Evolutionary conservation across 1,140 invertebrate genomes (phyloP), one percentile per base, ranked within the genome.

Genomic region (Pteromalus puparum): DNA sequence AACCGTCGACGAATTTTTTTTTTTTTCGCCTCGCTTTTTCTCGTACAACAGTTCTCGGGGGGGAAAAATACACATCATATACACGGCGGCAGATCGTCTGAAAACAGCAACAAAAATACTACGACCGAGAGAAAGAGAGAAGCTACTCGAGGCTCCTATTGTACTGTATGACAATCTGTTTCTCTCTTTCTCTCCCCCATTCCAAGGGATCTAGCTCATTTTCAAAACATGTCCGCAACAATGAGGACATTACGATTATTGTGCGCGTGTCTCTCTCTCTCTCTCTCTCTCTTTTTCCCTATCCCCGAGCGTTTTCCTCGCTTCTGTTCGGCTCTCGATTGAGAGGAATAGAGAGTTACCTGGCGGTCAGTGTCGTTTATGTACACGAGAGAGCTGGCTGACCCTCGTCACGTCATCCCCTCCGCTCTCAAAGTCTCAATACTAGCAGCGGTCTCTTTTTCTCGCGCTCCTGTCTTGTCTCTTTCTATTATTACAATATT

Each of bases 201-300:
- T 73, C 38, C 42, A 18, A 77, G 80, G 77, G 65, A 89, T 89
- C 53, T 21, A 70, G 24, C 87, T 91, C 90, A 92, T 93, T 92
- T 91, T 90, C 86, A 92, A 92, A 93, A 93, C 92, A 93, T 90
- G 89, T 92, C 91, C 90, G 85, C 91, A 93, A 93, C 92, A 93
- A 93, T 91, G 87, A 90, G 86, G 86, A 91, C 90, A 92, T 93
- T 92, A 92, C 91, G 89, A 92, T 90, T 90, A 92, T 92, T 90
- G 88, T 90, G 82, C 86, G 86, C 87, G 28, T 86, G 53, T 87
- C 21, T 80, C 67, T 82, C 81, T 86, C 86, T 84, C 79, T 86
- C 86, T 84, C 79, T 87, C 85, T 73, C 65, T 82, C 61, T 38
- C 74, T 72, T 24, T n/a, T 85, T 77, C 34, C 24, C 21, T n/a